These are phyloP conservation scores for Gallinago stenura DNA, from an alignment of 2,797 vertebrate genomes.

Conservation along the genomic window DNA sequence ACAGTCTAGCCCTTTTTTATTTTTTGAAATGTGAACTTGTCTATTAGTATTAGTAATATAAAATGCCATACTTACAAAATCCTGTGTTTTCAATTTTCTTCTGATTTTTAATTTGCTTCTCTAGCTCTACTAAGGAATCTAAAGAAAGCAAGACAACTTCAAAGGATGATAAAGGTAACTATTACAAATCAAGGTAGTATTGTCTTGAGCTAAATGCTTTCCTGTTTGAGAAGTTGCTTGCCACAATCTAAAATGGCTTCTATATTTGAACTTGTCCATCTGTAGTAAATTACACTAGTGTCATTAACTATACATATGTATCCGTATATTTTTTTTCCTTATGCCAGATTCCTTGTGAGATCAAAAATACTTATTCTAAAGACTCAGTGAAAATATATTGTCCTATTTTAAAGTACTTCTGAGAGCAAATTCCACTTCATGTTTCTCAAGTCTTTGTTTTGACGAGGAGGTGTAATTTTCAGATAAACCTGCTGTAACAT, in stretches of 20 bases:
- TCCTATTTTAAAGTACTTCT: not conserved
- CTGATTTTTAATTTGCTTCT: constrained; percentile 81
- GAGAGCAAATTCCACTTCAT: not conserved
- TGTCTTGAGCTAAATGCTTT: not conserved
- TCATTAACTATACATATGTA: not conserved
- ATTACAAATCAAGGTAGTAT: constrained; percentile 1
- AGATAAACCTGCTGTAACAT: not conserved
- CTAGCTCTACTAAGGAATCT: constrained; percentile 94
- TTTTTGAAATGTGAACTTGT: constrained; percentile 79
- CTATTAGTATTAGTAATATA: constrained; percentile 70
- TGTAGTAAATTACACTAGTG: not conserved
- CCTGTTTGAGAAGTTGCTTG: not conserved
- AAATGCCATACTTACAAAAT: constrained; percentile 68
- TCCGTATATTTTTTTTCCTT: not conserved
- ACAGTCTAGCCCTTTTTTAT: constrained; percentile 79
- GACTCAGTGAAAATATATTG: not conserved
- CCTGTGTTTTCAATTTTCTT: constrained; percentile 83
- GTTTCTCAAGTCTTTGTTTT: not conserved
- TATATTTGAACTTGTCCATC: not conserved
- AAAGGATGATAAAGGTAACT: constrained; percentile 97
- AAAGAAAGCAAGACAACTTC: constrained; percentile 91
- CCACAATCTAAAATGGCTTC: not conserved
- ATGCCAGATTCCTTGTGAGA: not conserved
- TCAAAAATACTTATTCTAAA: not conserved
- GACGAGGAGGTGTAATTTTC: not conserved